These are phyloP conservation scores for Ceyx margarethae DNA, from an alignment of 2,113 vertebrate species.

Conservation along the genomic window DNA sequence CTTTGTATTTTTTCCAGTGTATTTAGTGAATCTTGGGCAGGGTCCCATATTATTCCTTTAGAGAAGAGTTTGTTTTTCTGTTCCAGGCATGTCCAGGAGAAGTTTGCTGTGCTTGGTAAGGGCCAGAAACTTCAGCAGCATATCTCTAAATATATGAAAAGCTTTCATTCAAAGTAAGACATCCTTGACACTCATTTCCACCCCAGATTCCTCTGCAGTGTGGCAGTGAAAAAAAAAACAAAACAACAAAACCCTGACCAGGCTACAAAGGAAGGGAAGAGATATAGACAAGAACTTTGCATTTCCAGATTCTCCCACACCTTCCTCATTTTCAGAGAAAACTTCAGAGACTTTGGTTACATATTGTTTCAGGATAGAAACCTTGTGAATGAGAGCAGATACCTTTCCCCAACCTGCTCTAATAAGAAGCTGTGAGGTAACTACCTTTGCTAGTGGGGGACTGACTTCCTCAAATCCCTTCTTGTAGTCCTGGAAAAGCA, in stretches of 20 bases:
- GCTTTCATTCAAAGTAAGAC: neutral
- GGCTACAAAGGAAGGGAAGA: neutral
- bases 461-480: neutral
- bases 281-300: neutral
- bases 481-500: neutral
- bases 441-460: neutral
- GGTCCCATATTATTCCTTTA: neutral
- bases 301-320: neutral
- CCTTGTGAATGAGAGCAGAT: neutral
- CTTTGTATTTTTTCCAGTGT: neutral
- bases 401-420: neutral
- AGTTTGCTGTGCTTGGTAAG: neutral
- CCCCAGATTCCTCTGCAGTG: neutral
- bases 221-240: neutral
- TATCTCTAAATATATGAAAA: neutral
- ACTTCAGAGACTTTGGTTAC: neutral
- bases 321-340: neutral
- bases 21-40: neutral
- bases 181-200: neutral
- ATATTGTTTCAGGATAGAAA: neutral
- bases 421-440: neutral
- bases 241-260: rapidly evolving
- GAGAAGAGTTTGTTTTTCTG: neutral
- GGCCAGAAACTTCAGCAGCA: neutral
- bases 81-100: neutral